Evolutionary conservation across 2,888 invertebrate genomes (phyloP).

Genomic region (Actias luna): DNA sequence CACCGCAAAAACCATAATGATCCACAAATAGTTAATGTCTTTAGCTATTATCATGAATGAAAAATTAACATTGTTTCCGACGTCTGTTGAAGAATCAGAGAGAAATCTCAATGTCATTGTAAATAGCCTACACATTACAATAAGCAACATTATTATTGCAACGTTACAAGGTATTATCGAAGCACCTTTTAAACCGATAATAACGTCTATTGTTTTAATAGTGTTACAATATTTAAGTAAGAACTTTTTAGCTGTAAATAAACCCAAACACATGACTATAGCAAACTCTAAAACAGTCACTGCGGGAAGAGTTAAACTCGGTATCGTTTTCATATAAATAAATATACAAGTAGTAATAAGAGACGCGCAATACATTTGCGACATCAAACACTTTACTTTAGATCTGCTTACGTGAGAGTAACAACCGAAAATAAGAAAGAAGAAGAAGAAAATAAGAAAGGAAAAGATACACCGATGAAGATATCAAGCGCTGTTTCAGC

Average conservation of each 20-base stretch:
- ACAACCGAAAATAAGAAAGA: constrained; percentile 11
- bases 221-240: constrained; percentile 10
- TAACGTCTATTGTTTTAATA: constrained; percentile 3
- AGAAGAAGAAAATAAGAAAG: too few relatives aligned
- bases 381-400: neutral
- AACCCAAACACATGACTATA: neutral
- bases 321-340: neutral
- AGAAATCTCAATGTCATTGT: neutral
- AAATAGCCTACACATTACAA: neutral
- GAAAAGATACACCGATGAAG: constrained; percentile 3
- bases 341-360: constrained; percentile 17
- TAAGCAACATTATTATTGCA: neutral
- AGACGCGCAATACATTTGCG: constrained; percentile 7
- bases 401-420: constrained; percentile 12
- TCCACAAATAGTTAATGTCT: neutral
- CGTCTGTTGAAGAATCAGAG: neutral
- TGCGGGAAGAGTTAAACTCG: neutral
- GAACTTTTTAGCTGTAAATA: constrained; percentile 14
- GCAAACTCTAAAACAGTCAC: neutral
- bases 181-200: constrained; percentile 11
- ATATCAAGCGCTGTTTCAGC: neutral
- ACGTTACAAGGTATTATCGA: neutral
- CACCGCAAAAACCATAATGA: neutral
- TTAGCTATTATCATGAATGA: neutral
- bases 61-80: neutral